A percentile compares a stretch with the other conserved stretches of the same genome.
Evolutionary conservation across 37 sponge, comb jelly and placozoan species (phyloP).

Genomic region (Theonella swinhoei): DNA sequence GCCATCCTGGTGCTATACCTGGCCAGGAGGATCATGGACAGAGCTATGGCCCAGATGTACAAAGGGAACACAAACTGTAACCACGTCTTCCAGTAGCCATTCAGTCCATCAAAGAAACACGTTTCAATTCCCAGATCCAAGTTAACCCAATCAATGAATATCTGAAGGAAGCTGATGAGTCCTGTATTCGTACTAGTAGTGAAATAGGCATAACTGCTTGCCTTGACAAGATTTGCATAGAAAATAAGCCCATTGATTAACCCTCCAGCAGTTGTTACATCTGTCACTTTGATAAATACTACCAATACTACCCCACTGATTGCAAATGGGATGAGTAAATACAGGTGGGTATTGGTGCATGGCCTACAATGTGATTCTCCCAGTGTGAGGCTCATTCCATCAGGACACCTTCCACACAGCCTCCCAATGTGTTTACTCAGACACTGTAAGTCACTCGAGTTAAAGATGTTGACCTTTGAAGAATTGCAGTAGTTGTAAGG

Average conservation of each 20-base stretch:
- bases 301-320: neutral
- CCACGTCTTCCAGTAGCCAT: slow-evolving; percentile 9
- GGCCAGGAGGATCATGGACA: neutral
- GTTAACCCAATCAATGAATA: neutral
- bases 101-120: neutral
- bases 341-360: neutral
- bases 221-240: neutral
- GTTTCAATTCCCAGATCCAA: slow-evolving; percentile 3
- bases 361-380: neutral
- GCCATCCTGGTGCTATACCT: neutral
- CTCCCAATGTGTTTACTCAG: neutral
- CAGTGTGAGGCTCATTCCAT: neutral
- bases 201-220: neutral
- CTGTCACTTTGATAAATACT: neutral
- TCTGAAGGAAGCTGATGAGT: neutral
- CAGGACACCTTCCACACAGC: neutral
- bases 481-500: slow-evolving; percentile 5
- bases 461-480: neutral
- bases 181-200: neutral
- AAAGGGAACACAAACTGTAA: slow-evolving; percentile 22
- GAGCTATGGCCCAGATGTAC: neutral
- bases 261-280: neutral
- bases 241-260: slow-evolving; percentile 6
- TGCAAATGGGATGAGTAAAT: neutral
- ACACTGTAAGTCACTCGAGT: neutral